Conservation (phyloP, 2,113 vertebrate genomes). For the Limnothrissa miodon region DNA sequence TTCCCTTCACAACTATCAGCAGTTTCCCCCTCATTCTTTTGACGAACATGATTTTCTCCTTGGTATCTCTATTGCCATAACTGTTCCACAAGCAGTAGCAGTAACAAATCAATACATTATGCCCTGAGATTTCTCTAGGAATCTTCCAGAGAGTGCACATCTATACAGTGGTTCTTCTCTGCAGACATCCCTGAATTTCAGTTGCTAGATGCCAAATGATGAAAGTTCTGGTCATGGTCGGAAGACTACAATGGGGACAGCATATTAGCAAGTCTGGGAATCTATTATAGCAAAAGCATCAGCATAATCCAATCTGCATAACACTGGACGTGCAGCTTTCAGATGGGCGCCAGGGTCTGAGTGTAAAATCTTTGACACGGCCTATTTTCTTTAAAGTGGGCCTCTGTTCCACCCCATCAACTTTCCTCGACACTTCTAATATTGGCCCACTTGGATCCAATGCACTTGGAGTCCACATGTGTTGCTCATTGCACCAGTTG, state of each 20-base stretch:
- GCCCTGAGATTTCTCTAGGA: background rate
- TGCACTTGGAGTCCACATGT: conserved; percentile 3
- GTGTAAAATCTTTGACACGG: background rate
- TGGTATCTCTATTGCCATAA: background rate
- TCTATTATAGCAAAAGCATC: conserved; percentile 13
- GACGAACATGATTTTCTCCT: background rate
- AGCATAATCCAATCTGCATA: conserved; percentile 20
- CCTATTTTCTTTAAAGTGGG: background rate
- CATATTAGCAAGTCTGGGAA: conserved; percentile 2
- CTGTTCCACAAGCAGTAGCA: conserved; percentile 9
- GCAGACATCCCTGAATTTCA: background rate
- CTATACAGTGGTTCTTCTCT: background rate
- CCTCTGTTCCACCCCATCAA: background rate
- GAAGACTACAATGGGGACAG: background rate
- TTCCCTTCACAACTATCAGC: background rate
- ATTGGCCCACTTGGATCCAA: conserved; percentile 33
- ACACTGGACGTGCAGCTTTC: conserved; percentile 8
- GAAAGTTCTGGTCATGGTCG: conserved; percentile 16
- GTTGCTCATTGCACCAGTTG: conserved; percentile 9
- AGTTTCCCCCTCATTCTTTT: background rate
- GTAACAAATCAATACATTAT: background rate
- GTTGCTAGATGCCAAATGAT: background rate
- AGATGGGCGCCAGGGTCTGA: background rate
- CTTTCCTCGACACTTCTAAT: conserved; percentile 28
- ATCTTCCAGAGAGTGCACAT: conserved; percentile 6